These are phyloP conservation scores for Epizoanthus stellaris DNA, from an alignment of 92 coral and sea anemone species.

Conservation along the genomic window DNA sequence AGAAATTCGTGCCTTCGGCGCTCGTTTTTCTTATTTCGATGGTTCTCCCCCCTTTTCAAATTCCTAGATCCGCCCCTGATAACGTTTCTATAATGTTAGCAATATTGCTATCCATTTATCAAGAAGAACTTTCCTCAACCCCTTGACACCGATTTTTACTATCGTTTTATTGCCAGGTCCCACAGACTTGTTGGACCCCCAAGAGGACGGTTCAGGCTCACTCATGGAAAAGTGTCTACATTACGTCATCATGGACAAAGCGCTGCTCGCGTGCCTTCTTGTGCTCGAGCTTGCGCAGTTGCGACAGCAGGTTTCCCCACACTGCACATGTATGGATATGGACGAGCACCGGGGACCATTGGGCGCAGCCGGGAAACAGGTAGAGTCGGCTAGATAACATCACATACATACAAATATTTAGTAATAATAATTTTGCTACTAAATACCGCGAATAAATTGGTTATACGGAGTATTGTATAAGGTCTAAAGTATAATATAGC, in stretches of 20 bases:
- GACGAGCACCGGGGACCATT: background rate
- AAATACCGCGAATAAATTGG: too few relatives aligned
- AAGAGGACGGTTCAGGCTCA: conserved; percentile 70
- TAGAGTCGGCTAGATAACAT: background rate
- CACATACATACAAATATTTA: too few relatives aligned
- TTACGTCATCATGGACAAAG: conserved; percentile 86
- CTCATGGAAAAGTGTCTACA: conserved; percentile 81
- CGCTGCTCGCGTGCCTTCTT: conserved; percentile 79
- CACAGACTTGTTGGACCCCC: conserved; percentile 69
- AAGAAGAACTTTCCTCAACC: background rate
- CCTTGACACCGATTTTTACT: background rate
- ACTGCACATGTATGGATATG: background rate
- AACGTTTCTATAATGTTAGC: too few relatives aligned
- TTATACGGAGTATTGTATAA: too few relatives aligned
- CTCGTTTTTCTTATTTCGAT: too few relatives aligned
- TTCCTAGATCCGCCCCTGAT: too few relatives aligned
- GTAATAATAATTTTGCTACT: too few relatives aligned
- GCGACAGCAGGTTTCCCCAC: conserved; percentile 26
- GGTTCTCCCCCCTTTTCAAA: too few relatives aligned
- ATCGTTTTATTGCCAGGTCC: conserved; percentile 52
- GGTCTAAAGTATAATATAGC: too few relatives aligned
- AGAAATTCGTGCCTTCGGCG: too few relatives aligned
- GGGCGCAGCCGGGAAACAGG: conserved; percentile 13
- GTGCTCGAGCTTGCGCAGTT: conserved; percentile 74
- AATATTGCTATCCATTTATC: too few relatives aligned